phyloP scores from a whole-genome alignment of 2,113 vertebrate species.

The Eira barbara region DNA sequence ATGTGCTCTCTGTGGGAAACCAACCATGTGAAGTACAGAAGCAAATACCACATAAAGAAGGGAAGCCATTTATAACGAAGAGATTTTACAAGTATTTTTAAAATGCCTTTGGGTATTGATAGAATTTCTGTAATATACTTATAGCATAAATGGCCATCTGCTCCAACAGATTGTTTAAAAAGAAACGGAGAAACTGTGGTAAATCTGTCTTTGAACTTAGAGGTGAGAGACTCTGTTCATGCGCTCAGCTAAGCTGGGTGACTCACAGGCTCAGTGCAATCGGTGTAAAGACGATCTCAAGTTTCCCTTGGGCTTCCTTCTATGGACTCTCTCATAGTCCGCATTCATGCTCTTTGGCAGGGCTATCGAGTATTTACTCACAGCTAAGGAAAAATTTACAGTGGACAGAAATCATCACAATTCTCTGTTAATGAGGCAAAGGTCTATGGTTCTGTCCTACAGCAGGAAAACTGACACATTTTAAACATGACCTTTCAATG shows the following conservation, averaged over 20 bases:
- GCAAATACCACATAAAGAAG: background rate
- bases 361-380: background rate
- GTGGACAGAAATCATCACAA: background rate
- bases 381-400: background rate
- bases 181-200: slow-evolving; percentile 49
- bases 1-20: slow-evolving; percentile 47
- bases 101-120: slow-evolving; percentile 56
- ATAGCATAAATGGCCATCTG: slow-evolving; percentile 77
- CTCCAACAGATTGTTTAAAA: slow-evolving; percentile 75
- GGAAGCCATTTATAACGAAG: slow-evolving; percentile 46
- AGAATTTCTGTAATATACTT: slow-evolving; percentile 60
- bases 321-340: background rate
- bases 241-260: slow-evolving; percentile 16
- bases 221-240: slow-evolving; percentile 70
- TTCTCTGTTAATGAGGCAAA: background rate
- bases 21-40: background rate
- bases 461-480: background rate
- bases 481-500: background rate
- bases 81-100: slow-evolving; percentile 68
- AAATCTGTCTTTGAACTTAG: slow-evolving; percentile 69
- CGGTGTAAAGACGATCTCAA: background rate
- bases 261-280: background rate
- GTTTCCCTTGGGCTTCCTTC: background rate
- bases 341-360: background rate
- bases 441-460: background rate